These are phyloP conservation scores for Saccostrea echinata DNA, from an alignment of 1,140 invertebrate genomes.

Conservation along the genomic window DNA sequence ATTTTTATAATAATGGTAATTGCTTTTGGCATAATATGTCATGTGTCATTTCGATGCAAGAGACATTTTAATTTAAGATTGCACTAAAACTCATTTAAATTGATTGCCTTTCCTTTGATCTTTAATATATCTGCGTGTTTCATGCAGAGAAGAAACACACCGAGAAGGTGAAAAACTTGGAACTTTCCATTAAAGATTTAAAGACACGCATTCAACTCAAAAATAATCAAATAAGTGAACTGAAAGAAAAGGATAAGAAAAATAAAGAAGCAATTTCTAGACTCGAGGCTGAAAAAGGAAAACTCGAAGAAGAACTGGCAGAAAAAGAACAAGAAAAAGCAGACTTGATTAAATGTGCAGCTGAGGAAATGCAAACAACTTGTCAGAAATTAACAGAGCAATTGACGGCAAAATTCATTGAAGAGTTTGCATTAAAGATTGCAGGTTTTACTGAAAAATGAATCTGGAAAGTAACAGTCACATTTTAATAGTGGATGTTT, in stretches of 20 bases:
- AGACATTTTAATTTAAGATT: too few relatives aligned
- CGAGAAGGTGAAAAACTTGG: not conserved
- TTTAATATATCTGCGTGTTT: not conserved
- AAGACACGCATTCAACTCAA: not conserved
- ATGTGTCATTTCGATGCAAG: too few relatives aligned
- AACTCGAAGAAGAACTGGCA: not conserved
- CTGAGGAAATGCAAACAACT: not conserved
- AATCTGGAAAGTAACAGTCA: not conserved
- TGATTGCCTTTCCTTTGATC: not conserved
- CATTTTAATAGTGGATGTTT: too few relatives aligned
- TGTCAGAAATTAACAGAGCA: not conserved
- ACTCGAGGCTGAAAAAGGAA: not conserved
- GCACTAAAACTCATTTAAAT: too few relatives aligned
- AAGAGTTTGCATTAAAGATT: not conserved
- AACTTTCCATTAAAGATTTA: not conserved
- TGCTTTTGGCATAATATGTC: too few relatives aligned
- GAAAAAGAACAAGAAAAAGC: not conserved
- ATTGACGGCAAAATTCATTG: not conserved
- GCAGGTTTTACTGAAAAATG: not conserved
- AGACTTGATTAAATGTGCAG: not conserved
- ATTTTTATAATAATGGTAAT: too few relatives aligned
- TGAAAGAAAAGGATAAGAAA: not conserved
- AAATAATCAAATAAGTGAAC: not conserved
- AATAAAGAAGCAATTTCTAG: not conserved
- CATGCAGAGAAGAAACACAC: not conserved